phyloP scores from a whole-genome alignment of 2,113 vertebrate species.

The Myrmecophaga tridactyla region DNA sequence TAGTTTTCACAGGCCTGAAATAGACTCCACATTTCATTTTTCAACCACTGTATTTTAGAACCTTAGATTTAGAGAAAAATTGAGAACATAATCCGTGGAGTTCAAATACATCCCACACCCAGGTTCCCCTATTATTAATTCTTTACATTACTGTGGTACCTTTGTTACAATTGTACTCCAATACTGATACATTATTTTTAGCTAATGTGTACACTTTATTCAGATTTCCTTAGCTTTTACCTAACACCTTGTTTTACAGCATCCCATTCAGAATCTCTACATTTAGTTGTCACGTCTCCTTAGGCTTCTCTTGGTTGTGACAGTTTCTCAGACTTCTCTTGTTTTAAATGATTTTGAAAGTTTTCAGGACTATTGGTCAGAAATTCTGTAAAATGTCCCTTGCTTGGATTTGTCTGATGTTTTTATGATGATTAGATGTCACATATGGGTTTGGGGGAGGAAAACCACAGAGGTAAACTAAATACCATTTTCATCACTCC shows the following conservation, averaged over 20 bases:
- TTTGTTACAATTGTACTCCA: not conserved
- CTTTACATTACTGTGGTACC: not conserved
- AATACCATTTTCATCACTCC: not conserved
- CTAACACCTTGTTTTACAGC: not conserved
- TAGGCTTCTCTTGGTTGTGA: too few species aligned
- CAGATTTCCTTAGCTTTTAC: not conserved
- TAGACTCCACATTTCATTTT: not conserved
- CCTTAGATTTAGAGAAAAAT: not conserved
- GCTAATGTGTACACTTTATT: not conserved
- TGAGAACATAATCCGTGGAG: not conserved
- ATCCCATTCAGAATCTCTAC: not conserved
- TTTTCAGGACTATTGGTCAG: too few species aligned
- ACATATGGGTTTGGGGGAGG: not conserved
- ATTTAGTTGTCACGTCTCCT: too few species aligned
- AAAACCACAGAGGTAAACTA: not conserved
- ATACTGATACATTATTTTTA: not conserved
- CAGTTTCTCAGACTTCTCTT: too few species aligned
- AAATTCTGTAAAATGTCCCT: too few species aligned
- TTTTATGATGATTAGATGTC: not conserved
- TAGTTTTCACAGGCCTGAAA: not conserved
- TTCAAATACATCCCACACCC: not conserved
- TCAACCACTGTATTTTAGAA: not conserved
- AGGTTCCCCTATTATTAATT: not conserved
- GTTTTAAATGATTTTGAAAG: too few species aligned
- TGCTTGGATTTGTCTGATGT: too few species aligned